Base-by-base conservation (phyloP, 2,113 vertebrate genomes). In the Cardinalis cardinalis region DNA sequence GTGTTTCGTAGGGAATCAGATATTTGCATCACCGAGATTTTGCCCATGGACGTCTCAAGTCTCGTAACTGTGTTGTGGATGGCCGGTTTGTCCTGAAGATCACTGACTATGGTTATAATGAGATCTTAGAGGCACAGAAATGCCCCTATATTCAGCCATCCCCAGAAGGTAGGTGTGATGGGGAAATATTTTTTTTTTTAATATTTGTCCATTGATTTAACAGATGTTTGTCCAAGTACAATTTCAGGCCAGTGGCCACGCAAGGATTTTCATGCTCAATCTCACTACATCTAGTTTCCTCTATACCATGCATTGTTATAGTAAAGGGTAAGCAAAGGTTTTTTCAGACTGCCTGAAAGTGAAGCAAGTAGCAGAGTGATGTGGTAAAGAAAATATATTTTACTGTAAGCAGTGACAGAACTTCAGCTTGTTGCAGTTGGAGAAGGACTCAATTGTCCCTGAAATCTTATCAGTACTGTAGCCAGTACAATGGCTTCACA, bases 11-110 rank as follows among this genome's bases (percentile, higher is more conserved):
- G 99, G 99, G 99, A 60, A 99, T 99, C 96, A 99, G 98, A 86
- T 99, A 99, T 89, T 98, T 99, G 53, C 98, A 99, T 88, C 98
- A 98, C 71, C 97, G 97, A 91, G 98, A 98, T 10, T 98, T 99
- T 91, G 94, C 97, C 73, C 98, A 99, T 5, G 98, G 99, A 43
- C 98, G 97, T 69, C 96, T 99, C 64, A 99, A 99, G 91, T 99
- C 98, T 59, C 96, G 97, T 23, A 99, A 99, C 95, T 99, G 98
- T 92, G 98, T 99, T 70, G 99, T 99, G 65, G 98, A 99, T 5
- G 99, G 99, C 1, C 97, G 98, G 49, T 99, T 99, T 93, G 99
- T 99, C 68, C 95, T 99, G 72, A 99, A 99, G 97, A 98, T 99
- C 87, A 99, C 98, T 9, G 98, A 99, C 95, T 98, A 99, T 26